phyloP scores from a whole-genome alignment of 2,113 vertebrate species.

The Rhagologus leucostigma region DNA sequence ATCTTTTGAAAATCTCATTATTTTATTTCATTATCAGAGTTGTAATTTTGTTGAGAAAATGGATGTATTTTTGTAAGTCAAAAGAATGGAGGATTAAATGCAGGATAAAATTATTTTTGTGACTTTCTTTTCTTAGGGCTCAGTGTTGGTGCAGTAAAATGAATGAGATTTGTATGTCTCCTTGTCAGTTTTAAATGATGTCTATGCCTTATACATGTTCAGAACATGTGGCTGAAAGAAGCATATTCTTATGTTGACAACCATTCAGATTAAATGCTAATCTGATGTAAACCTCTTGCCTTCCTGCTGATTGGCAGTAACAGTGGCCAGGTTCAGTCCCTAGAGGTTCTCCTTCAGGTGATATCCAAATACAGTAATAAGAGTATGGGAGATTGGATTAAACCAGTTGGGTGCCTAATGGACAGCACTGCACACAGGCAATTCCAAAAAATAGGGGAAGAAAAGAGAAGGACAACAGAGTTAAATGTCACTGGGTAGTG shows the following conservation, averaged over 20 bases:
- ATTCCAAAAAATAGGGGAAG: neutral
- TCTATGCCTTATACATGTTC: neutral
- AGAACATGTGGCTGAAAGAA: neutral
- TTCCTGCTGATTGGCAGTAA: neutral
- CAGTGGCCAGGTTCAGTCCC: neutral
- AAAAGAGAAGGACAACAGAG: neutral
- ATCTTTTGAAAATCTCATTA: neutral
- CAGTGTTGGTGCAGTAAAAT: neutral
- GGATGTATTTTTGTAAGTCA: neutral
- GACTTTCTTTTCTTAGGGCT: neutral
- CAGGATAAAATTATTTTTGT: neutral
- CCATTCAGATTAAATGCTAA: neutral
- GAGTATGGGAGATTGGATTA: neutral
- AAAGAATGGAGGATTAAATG: neutral
- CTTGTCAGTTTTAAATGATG: neutral
- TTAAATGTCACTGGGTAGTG: fast-evolving
- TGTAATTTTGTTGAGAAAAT: neutral
- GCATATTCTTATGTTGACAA: neutral
- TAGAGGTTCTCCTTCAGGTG: neutral
- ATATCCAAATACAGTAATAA: neutral
- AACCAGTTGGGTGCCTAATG: neutral
- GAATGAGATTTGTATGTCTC: neutral
- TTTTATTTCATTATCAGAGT: neutral
- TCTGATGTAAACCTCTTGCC: neutral
- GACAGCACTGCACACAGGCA: neutral